Percentiles rank a stretch among this genome's conserved stretches.
phyloP scores from a whole-genome alignment of 2,113 vertebrate genomes.

The Rostratula benghalensis region DNA sequence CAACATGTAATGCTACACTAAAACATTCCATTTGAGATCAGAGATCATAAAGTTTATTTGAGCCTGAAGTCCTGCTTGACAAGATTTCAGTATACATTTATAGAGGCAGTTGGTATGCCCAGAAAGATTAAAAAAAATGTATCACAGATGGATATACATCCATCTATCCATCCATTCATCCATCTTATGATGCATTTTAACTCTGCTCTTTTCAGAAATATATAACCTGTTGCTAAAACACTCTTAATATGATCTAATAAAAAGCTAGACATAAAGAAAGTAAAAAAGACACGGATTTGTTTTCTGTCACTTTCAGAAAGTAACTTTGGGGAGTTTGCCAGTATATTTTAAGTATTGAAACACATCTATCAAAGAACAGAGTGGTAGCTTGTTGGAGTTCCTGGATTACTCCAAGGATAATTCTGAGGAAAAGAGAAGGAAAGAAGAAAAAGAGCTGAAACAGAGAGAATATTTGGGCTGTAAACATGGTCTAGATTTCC shows the following conservation, averaged over 20 bases:
- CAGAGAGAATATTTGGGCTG: neutral
- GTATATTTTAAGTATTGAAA: neutral
- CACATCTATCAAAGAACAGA: neutral
- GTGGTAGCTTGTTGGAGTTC: neutral
- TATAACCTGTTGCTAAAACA: neutral
- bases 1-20: neutral
- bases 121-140: neutral
- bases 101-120: neutral
- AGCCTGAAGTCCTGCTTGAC: neutral
- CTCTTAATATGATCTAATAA: neutral
- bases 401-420: neutral
- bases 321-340: neutral
- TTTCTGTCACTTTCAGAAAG: neutral
- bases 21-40: slow-evolving; percentile 19
- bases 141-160: neutral
- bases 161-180: neutral
- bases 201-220: neutral
- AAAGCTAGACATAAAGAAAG: neutral
- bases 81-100: neutral
- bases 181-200: neutral
- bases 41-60: slow-evolving; percentile 16
- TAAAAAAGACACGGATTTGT: neutral
- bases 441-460: neutral
- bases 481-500: neutral
- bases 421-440: neutral